These are phyloP conservation scores for Hirundo rustica DNA, from an alignment of 2,797 vertebrate genomes.

Conservation along the genomic window DNA sequence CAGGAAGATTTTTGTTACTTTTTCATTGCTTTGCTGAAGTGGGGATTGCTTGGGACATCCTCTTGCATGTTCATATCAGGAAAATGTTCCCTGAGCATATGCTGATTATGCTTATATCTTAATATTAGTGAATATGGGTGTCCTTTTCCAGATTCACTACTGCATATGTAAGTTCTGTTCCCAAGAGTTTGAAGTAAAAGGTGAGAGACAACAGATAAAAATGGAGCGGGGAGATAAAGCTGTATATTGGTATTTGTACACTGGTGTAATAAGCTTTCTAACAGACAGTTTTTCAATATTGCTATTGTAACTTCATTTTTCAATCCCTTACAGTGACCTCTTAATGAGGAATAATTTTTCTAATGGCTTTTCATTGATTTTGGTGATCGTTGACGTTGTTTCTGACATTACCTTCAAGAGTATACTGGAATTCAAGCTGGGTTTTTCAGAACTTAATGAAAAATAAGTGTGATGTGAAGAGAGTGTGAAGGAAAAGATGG, in stretches of 20 bases:
- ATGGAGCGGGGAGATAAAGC: background rate
- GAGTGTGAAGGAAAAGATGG: background rate
- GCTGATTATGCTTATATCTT: background rate
- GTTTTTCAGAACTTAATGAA: background rate
- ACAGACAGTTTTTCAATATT: background rate
- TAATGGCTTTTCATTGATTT: background rate
- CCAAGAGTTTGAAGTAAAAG: background rate
- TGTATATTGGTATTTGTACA: background rate
- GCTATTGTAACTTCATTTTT: background rate
- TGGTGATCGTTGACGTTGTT: background rate
- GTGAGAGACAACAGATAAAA: background rate
- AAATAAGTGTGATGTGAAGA: background rate
- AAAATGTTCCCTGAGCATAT: background rate
- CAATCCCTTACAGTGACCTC: background rate
- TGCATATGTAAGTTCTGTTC: background rate
- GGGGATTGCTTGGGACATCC: background rate
- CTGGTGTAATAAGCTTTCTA: background rate
- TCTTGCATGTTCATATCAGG: background rate
- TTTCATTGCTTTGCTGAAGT: background rate
- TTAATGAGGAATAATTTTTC: background rate
- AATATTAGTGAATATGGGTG: background rate
- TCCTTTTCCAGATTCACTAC: background rate
- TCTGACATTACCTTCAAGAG: background rate
- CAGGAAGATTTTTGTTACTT: background rate
- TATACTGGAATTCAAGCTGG: background rate